phyloP scores from a whole-genome alignment of 1,140 invertebrate species.

The Pomacea maculata region DNA sequence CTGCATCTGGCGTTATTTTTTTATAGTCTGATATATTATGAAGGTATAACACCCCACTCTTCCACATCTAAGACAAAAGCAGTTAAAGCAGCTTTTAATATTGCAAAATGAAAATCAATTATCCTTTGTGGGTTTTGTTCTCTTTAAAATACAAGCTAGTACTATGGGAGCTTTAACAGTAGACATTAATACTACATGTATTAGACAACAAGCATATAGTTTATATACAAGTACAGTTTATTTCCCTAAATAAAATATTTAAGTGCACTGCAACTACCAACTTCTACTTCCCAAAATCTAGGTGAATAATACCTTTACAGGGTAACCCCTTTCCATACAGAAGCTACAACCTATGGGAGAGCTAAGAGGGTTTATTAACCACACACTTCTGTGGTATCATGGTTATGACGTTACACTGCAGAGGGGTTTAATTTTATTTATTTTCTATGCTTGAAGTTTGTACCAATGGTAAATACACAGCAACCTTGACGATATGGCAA shows the following conservation, averaged over 20 bases:
- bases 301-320: background rate
- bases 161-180: background rate
- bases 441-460: too few relatives aligned
- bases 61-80: constrained; percentile 16
- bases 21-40: constrained; percentile 9
- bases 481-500: too few relatives aligned
- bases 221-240: background rate
- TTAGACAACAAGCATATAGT: background rate
- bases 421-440: too few relatives aligned
- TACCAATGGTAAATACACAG: too few relatives aligned
- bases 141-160: background rate
- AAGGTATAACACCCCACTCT: constrained; percentile 12
- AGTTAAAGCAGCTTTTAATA: background rate
- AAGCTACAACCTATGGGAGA: too few relatives aligned
- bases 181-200: background rate
- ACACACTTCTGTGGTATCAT: too few relatives aligned
- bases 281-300: background rate
- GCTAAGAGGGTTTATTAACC: too few relatives aligned
- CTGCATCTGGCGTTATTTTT: background rate
- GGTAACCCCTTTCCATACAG: too few relatives aligned
- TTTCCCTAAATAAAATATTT: background rate
- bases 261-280: background rate
- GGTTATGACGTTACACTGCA: too few relatives aligned
- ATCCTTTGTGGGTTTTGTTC: background rate
- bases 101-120: background rate